These are phyloP conservation scores for Corynorhinus townsendii DNA, from an alignment of 2,113 vertebrate genomes.

Conservation along the genomic window DNA sequence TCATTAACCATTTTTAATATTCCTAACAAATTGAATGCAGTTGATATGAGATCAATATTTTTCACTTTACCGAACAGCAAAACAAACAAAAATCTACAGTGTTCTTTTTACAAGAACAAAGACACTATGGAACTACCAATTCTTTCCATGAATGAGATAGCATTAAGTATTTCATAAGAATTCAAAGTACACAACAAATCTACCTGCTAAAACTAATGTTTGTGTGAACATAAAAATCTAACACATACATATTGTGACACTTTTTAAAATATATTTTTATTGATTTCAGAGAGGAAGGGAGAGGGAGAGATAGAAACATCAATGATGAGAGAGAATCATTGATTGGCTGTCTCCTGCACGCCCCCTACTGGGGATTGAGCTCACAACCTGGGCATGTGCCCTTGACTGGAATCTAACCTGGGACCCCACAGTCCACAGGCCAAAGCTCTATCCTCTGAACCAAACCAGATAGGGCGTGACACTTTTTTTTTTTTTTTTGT, in stretches of 20 bases:
- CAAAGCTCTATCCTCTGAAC: too few relatives aligned
- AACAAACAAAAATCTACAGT: neutral
- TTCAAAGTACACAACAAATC: neutral
- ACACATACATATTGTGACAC: neutral
- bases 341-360: too few relatives aligned
- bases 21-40: neutral
- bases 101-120: neutral
- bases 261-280: neutral
- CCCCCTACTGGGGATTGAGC: too few relatives aligned
- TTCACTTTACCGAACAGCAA: neutral
- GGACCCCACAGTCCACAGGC: too few relatives aligned
- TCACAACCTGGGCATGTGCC: too few relatives aligned
- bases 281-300: too few relatives aligned
- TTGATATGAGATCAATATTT: neutral
- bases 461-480: too few relatives aligned
- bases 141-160: neutral
- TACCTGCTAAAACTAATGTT: neutral
- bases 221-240: neutral
- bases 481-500: neutral
- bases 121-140: neutral
- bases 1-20: neutral
- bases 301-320: too few relatives aligned
- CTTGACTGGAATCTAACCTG: too few relatives aligned
- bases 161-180: neutral
- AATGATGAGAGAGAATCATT: too few relatives aligned